Conservation (phyloP, 1,140 invertebrate genomes). For the Bemisia tabaci region DNA sequence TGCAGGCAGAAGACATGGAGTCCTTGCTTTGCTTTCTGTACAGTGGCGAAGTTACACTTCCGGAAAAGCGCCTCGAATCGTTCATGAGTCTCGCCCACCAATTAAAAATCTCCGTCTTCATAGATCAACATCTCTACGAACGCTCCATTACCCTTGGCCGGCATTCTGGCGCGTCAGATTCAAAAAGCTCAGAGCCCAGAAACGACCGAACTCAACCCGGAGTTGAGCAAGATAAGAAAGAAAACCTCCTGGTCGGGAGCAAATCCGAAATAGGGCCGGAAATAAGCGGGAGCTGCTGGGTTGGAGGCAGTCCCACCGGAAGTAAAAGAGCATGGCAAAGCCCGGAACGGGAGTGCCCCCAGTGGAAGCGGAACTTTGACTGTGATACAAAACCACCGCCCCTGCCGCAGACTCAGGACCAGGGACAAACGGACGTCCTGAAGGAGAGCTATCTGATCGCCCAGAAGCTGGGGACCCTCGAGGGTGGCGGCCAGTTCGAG, state of each 20-base stretch:
- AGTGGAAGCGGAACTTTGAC: neutral
- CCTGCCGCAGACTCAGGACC: neutral
- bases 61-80: neutral
- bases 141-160: neutral
- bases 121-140: neutral
- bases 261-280: no score
- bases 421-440: neutral
- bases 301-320: neutral
- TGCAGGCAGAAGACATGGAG: neutral
- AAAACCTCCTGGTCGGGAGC: no score
- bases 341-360: neutral
- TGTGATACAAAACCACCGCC: neutral
- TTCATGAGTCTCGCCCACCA: neutral
- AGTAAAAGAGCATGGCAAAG: neutral
- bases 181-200: neutral
- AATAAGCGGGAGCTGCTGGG: no score
- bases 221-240: neutral
- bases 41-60: neutral
- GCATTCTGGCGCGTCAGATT: no score
- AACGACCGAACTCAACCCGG: neutral
- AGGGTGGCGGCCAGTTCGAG: neutral
- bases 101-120: neutral
- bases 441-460: neutral
- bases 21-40: neutral
- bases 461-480: neutral